Evolutionary conservation across 2,888 invertebrate species (phyloP).

Genomic region (Drosophila neotestacea): DNA sequence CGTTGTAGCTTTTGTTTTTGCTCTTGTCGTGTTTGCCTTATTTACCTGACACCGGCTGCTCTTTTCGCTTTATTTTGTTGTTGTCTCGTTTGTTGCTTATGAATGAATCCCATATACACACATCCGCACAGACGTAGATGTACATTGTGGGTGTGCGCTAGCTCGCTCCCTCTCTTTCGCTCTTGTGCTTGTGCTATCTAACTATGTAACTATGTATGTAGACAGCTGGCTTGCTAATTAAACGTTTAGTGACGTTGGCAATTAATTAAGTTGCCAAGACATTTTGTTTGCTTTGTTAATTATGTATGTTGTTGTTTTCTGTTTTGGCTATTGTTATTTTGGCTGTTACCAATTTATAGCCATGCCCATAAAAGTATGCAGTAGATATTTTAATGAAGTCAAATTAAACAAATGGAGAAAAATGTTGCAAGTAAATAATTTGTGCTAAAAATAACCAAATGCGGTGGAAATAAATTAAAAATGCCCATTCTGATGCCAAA

Average conservation of each 20-base stretch:
- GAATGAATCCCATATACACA: conserved; percentile 59
- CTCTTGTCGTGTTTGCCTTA: conserved; percentile 42
- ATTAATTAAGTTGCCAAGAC: conserved; percentile 61
- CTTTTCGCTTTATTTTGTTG: conserved; percentile 29
- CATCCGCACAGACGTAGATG: conserved; percentile 4
- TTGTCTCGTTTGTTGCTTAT: conserved; percentile 59
- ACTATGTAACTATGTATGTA: conserved; percentile 5
- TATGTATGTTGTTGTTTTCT: conserved; percentile 12
- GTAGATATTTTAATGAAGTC: conserved; percentile 54
- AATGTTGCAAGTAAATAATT: conserved; percentile 51
- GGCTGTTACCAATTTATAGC: conserved; percentile 33
- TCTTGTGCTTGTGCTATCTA: conserved; percentile 8
- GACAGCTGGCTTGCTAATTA: conserved; percentile 66
- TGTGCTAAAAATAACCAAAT: conserved; percentile 62
- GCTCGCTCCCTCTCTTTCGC: conserved; percentile 22
- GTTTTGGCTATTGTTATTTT: conserved; percentile 6
- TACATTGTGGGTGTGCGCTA: conserved; percentile 60
- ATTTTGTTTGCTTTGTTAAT: conserved; percentile 40
- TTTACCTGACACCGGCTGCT: conserved; percentile 74
- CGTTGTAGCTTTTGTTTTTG: conserved; percentile 41
- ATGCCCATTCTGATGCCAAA: conserved; percentile 39
- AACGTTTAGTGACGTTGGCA: conserved; percentile 60
- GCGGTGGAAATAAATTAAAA: conserved; percentile 68
- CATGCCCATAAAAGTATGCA: conserved; percentile 73
- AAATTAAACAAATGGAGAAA: neutral